Conservation (phyloP, 1,140 invertebrate species). For the Ostrea edulis region DNA sequence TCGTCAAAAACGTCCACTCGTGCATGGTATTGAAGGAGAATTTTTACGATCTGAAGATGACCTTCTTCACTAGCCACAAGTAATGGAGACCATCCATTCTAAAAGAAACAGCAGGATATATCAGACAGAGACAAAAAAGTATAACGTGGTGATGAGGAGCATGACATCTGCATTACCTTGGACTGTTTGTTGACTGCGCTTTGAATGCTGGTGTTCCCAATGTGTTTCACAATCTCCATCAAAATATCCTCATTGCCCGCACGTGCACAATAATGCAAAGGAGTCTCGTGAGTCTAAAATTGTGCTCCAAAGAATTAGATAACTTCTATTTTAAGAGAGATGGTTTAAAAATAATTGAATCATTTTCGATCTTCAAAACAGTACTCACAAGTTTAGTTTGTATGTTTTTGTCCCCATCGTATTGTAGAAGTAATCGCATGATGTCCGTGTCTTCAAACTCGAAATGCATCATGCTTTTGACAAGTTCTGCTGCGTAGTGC, state of each 20-base stretch:
- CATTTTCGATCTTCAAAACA: background rate
- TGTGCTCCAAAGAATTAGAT: background rate
- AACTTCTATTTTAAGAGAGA: background rate
- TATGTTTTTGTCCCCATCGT: slow-evolving; percentile 92
- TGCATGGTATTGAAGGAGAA: slow-evolving; percentile 92
- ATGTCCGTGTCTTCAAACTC: slow-evolving; percentile 93
- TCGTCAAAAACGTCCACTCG: slow-evolving; percentile 99
- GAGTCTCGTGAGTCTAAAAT: slow-evolving; percentile 90
- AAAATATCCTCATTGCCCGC: slow-evolving; percentile 97
- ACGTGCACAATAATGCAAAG: slow-evolving; percentile 95
- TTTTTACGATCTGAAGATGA: slow-evolving; percentile 89
- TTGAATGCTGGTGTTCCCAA: slow-evolving; percentile 92
- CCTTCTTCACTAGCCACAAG: slow-evolving; percentile 89
- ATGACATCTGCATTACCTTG: slow-evolving; percentile 74
- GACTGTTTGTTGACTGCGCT: slow-evolving; percentile 96
- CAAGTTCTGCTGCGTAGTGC: slow-evolving; percentile 86
- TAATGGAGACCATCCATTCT: slow-evolving; percentile 96
- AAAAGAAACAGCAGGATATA: slow-evolving; percentile 47
- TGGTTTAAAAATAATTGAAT: too few relatives aligned
- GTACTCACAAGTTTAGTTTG: slow-evolving; percentile 86
- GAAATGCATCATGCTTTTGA: slow-evolving; percentile 86
- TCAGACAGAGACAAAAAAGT: background rate
- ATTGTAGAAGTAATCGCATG: slow-evolving; percentile 91
- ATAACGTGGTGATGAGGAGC: background rate
- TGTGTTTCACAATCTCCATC: slow-evolving; percentile 93